These are phyloP conservation scores for Apamea monoglypha DNA, from an alignment of 2,888 invertebrate genomes.

Conservation along the genomic window DNA sequence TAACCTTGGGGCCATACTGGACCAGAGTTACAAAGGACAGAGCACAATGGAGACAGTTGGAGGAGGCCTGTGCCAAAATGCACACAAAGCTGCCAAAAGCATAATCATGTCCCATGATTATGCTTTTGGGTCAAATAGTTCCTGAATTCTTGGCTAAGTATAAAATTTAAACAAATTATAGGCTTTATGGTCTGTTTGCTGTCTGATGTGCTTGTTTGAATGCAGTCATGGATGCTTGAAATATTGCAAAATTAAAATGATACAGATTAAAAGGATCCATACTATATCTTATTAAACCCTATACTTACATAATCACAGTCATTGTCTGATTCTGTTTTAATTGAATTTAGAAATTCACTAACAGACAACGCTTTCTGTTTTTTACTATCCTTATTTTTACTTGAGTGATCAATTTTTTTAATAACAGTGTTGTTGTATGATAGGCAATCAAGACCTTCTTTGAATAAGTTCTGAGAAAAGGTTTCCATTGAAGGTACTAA, in stretches of 20 bases:
- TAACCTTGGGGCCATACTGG: neutral
- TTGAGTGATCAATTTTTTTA: constrained; percentile 65
- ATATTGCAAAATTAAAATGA: constrained; percentile 7
- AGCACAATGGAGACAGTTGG: neutral
- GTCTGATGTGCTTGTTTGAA: neutral
- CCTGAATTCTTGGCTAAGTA: neutral
- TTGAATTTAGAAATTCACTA: constrained; percentile 74
- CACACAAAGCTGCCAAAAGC: neutral
- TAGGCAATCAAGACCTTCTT: constrained; percentile 55
- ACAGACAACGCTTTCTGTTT: constrained; percentile 67
- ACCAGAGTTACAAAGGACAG: neutral
- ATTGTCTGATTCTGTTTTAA: constrained; percentile 71
- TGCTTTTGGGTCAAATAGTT: neutral
- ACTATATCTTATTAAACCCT: neutral
- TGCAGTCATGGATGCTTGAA: neutral
- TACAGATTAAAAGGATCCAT: neutral
- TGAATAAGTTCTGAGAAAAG: constrained; percentile 56
- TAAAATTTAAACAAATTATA: neutral
- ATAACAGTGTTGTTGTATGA: constrained; percentile 70
- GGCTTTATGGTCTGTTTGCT: neutral
- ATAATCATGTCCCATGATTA: neutral
- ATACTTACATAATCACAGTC: constrained; percentile 67
- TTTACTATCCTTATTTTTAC: constrained; percentile 32
- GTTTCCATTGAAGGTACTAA: constrained; percentile 50
- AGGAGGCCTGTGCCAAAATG: neutral